phyloP scores from a whole-genome alignment of 2,113 vertebrate genomes.

The Oenanthe melanoleuca region DNA sequence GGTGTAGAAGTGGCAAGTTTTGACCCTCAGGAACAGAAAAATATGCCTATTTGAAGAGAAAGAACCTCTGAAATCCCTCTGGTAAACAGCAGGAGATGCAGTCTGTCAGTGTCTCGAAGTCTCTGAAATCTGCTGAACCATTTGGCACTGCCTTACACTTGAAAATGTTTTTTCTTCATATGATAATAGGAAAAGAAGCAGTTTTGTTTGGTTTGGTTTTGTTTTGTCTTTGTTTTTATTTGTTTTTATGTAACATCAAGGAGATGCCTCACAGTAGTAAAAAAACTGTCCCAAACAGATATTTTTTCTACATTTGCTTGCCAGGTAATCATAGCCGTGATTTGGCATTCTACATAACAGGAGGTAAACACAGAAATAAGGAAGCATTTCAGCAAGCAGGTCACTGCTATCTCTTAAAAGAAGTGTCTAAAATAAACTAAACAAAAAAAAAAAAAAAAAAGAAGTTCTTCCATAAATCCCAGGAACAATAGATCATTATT shows the following conservation, averaged over 20 bases:
- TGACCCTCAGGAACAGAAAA: slow-evolving; percentile 42
- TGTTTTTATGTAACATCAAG: background rate
- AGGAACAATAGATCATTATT: slow-evolving; percentile 62
- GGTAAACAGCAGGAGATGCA: slow-evolving; percentile 53
- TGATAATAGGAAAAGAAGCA: background rate
- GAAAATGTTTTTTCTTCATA: background rate
- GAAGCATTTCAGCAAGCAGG: slow-evolving; percentile 3
- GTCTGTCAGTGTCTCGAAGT: slow-evolving; percentile 17
- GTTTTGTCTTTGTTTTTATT: background rate
- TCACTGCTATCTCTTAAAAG: background rate
- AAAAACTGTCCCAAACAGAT: background rate
- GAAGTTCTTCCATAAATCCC: background rate
- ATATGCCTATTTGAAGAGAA: slow-evolving; percentile 9
- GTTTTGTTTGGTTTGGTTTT: background rate
- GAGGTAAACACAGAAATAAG: background rate
- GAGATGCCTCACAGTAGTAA: background rate
- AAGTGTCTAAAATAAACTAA: background rate
- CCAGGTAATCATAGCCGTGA: background rate
- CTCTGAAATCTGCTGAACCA: slow-evolving; percentile 56
- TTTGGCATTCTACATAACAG: background rate
- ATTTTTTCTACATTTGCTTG: background rate
- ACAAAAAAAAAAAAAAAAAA: background rate
- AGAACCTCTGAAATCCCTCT: slow-evolving; percentile 46
- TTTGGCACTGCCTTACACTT: slow-evolving; percentile 44
- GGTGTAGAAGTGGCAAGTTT: background rate